phyloP scores from a whole-genome alignment of 2,797 vertebrate species.

The Brachymystax lenok region DNA sequence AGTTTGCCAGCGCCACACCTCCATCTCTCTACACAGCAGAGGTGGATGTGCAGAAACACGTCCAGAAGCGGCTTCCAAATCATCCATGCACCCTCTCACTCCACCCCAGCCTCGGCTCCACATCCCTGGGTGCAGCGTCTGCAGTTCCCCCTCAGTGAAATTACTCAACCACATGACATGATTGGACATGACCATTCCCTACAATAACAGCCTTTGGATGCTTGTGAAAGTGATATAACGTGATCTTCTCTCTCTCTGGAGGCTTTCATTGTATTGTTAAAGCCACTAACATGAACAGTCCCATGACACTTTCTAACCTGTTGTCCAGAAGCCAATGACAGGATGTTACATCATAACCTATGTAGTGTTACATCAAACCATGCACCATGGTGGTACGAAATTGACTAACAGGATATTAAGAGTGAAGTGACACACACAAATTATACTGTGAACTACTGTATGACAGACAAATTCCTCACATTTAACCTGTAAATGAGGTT shows the following conservation, averaged over 20 bases:
- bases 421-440: background rate
- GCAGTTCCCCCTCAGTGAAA: background rate
- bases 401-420: background rate
- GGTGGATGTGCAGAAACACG: background rate
- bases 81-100: background rate
- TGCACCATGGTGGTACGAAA: background rate
- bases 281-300: background rate
- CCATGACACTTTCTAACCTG: no score
- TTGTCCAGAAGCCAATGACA: no score
- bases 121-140: background rate
- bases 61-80: background rate
- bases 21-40: background rate
- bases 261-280: background rate
- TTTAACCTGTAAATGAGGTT: no score
- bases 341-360: background rate
- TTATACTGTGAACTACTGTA: background rate
- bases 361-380: background rate
- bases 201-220: background rate
- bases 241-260: background rate
- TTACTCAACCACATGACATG: background rate
- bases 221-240: background rate
- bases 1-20: background rate
- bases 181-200: background rate
- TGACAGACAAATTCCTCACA: background rate
- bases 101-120: background rate